Evolutionary conservation across 2,888 invertebrate genomes (phyloP), one percentile per base, ranked within the genome.

Genomic region (Microctonus aethiopoides): DNA sequence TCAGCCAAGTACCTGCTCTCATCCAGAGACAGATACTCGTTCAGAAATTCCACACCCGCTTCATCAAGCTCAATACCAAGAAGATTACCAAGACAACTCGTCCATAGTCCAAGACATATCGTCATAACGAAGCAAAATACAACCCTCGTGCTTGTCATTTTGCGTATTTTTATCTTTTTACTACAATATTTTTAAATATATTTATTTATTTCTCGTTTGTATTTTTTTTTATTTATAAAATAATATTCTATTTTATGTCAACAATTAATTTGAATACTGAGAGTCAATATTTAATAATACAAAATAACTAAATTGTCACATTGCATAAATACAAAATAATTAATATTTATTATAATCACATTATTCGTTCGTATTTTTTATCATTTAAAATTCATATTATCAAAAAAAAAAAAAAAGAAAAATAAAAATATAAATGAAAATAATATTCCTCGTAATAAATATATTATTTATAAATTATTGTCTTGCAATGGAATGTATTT

Each of bases 1-100:
- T 82, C 79, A 7, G 79, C 77, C 34, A 83, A 73, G 67, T 83
- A 83, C 66, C 81, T 78, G 67, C 75, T 81, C 69, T 84, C 84
- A 67, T 83, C 81, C 64, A 81, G 75, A 11, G 81, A 79, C 41
- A 80, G 70, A 67, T 80, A 81, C 68, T 80, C 81, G 74, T 83
- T 82, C 59, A 83, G 76, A 65, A 81, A 79, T 70, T 82, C 82
- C 71, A 81, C 78, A 34, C 79, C 80, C 20, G 81, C 75, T 68
- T 82, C 80, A 69, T 81, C 80, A 52, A 81, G 75, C 56, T 80
- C 79, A 65, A 79, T 76, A 29, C 81, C 81, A 39, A 84, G 74
- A 0, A 81, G 72, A 32, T 76, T 79, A 72, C 73, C 72, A 10
- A 56, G 32, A 22, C 61, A 62, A 24, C 54, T 67, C n/a, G 51